These are phyloP conservation scores for Meteorus colon DNA, from an alignment of 2,888 invertebrate species.

Conservation along the genomic window DNA sequence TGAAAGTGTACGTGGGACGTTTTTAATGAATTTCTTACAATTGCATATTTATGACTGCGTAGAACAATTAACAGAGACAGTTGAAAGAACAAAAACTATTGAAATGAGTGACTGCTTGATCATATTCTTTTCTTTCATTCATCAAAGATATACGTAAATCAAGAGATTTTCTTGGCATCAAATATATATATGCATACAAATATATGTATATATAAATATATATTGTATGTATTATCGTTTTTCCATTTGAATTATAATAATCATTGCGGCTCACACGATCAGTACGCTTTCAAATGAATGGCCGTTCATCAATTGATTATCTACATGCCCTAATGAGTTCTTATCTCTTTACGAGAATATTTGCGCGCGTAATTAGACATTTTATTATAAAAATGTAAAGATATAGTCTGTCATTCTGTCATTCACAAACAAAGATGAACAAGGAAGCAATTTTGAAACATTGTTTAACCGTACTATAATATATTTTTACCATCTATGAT, in stretches of 20 bases:
- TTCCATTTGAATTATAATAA: conserved; percentile 13
- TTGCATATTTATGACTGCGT: conserved; percentile 69
- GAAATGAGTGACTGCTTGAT: conserved; percentile 60
- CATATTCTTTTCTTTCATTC: conserved; percentile 57
- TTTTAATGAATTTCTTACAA: conserved; percentile 72
- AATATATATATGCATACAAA: no score
- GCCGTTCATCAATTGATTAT: conserved; percentile 52
- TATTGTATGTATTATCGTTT: conserved; percentile 15
- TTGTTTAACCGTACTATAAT: conserved; percentile 59
- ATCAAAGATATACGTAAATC: conserved; percentile 24
- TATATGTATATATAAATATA: neutral
- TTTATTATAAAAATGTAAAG: conserved; percentile 31
- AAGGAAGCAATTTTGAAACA: conserved; percentile 43
- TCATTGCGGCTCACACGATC: conserved; percentile 47
- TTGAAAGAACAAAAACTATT: conserved; percentile 45
- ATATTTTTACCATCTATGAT: conserved; percentile 64
- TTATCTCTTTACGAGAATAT: conserved; percentile 34
- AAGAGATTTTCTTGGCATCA: conserved; percentile 39
- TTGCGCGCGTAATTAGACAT: conserved; percentile 22
- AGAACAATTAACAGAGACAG: conserved; percentile 46
- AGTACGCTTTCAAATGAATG: conserved; percentile 46
- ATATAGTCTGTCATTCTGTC: conserved; percentile 37
- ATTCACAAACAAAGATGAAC: conserved; percentile 35
- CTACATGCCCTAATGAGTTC: conserved; percentile 48
- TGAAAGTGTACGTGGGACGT: conserved; percentile 69